These are phyloP conservation scores for Polydrusus pterygomalis DNA, from an alignment of 2,888 invertebrate genomes.

Conservation along the genomic window DNA sequence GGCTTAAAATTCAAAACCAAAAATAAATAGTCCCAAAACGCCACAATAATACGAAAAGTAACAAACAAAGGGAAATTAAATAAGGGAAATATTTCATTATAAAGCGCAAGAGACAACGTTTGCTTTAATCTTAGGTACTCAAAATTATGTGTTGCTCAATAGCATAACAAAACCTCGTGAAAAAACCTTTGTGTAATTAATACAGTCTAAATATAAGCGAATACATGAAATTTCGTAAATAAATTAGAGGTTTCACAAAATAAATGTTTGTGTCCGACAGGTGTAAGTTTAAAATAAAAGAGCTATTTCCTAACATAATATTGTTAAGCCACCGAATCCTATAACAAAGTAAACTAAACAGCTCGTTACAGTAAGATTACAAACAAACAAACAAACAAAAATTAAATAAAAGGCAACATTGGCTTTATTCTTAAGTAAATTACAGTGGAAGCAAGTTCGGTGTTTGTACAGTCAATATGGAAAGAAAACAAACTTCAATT, in stretches of 20 bases:
- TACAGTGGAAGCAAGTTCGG: background rate
- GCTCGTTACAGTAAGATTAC: background rate
- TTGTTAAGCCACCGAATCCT: background rate
- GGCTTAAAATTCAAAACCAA: constrained; percentile 27
- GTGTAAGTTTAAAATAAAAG: background rate
- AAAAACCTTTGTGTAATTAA: background rate
- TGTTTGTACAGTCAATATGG: constrained; percentile 1
- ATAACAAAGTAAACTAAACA: constrained; percentile 1
- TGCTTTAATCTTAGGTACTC: constrained; percentile 19
- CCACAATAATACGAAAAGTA: constrained; percentile 6
- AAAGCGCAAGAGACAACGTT: constrained; percentile 21
- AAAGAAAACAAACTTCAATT: background rate
- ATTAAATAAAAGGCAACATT: constrained; percentile 17
- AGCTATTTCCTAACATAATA: background rate
- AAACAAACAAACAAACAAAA: constrained; percentile 11
- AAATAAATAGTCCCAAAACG: constrained; percentile 25
- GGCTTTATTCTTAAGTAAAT: constrained; percentile 14
- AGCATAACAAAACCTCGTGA: background rate
- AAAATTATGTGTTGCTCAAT: background rate
- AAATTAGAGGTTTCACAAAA: too few relatives aligned
- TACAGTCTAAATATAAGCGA: background rate
- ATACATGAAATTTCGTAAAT: too few relatives aligned
- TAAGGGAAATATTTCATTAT: constrained; percentile 27
- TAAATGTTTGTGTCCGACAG: too few relatives aligned
- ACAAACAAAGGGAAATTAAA: constrained; percentile 32